Percentiles rank a stretch among this genome's conserved stretches.
These are phyloP conservation scores for Paralvinella palmiformis DNA, from an alignment of 1,140 invertebrate species.

Conservation along the genomic window DNA sequence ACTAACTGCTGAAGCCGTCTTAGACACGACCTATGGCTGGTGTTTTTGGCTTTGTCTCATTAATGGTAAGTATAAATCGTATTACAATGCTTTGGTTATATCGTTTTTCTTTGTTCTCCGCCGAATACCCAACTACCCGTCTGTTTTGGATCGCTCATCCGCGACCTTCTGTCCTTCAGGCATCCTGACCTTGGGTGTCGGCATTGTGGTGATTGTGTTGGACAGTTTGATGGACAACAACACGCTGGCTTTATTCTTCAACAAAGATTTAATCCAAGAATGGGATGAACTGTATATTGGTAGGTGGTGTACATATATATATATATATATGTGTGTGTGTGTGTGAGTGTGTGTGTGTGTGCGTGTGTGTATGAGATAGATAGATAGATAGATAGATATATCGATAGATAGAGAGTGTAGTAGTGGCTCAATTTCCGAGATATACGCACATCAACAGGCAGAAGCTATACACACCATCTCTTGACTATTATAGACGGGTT, in stretches of 20 bases:
- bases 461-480: no score
- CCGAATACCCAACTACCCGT: background rate
- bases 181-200: background rate
- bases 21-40: constrained; percentile 2
- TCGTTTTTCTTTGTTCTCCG: background rate
- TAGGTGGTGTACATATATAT: background rate
- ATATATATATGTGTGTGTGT: background rate
- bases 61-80: background rate
- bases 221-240: background rate
- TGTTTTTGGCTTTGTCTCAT: constrained; percentile 1
- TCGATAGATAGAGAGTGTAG: background rate
- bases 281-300: background rate
- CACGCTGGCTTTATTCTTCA: background rate
- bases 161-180: background rate
- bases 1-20: constrained; percentile 53
- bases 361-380: background rate
- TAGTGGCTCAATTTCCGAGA: background rate
- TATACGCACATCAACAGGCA: background rate
- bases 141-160: background rate
- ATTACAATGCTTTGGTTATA: background rate
- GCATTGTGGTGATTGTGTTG: background rate
- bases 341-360: background rate
- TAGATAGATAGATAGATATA: background rate
- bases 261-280: background rate
- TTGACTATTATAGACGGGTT: no score